Conservation (phyloP, 2,797 vertebrate species). For the Gallinago solitaria region DNA sequence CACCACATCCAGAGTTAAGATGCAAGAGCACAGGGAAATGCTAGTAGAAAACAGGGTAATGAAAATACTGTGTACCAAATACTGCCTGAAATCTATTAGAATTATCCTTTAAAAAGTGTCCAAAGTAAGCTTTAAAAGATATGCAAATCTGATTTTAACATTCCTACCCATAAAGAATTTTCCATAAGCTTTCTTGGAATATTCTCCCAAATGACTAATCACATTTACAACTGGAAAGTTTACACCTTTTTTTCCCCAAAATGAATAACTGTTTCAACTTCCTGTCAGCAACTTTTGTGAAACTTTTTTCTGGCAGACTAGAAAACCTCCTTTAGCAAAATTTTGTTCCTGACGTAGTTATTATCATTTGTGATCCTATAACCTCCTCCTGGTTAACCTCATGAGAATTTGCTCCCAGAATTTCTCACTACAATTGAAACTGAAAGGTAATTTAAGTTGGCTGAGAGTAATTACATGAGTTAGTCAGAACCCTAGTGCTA, state of each 20-base stretch:
- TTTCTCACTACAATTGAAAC: background rate
- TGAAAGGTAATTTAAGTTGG: background rate
- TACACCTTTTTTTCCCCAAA: rapidly evolving
- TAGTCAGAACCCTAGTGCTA: background rate
- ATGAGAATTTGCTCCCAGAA: background rate
- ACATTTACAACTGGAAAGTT: background rate
- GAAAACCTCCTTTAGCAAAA: background rate
- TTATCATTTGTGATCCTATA: background rate
- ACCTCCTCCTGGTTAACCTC: constrained; percentile 8
- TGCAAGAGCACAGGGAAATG: background rate
- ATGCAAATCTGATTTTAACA: background rate
- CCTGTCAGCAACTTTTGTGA: background rate
- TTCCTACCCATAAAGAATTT: background rate
- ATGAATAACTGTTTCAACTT: background rate
- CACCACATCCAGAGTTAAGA: background rate
- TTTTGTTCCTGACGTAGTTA: background rate
- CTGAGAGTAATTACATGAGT: background rate
- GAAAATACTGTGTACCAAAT: background rate
- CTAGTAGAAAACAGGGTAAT: background rate
- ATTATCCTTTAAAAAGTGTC: background rate
- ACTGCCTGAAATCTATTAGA: background rate
- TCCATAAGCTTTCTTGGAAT: background rate
- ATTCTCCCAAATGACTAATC: background rate
- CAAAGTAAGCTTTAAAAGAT: background rate
- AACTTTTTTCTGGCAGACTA: background rate